phyloP scores from a whole-genome alignment of 2,888 invertebrate species.

The Camponotus fellah region DNA sequence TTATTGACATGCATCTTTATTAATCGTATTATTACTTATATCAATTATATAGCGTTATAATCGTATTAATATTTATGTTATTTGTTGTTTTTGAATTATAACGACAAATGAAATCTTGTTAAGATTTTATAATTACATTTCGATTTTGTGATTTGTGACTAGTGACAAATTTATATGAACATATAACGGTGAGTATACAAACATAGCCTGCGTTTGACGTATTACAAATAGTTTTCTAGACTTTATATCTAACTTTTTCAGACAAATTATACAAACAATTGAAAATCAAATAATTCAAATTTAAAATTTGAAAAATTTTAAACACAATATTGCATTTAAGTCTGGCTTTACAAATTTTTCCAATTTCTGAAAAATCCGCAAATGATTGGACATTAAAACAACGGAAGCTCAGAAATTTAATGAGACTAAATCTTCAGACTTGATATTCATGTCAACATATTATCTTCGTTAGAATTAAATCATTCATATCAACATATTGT shows the following conservation, averaged over 20 bases:
- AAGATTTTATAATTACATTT: background rate
- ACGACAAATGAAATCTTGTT: background rate
- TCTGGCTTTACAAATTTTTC: background rate
- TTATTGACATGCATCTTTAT: constrained; percentile 27
- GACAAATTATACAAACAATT: background rate
- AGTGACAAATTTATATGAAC: background rate
- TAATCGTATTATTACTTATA: background rate
- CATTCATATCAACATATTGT: too few species aligned
- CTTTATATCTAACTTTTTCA: background rate
- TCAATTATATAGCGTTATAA: background rate
- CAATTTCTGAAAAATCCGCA: background rate
- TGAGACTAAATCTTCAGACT: background rate
- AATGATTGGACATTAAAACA: background rate
- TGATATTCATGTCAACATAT: background rate
- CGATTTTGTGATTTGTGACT: background rate
- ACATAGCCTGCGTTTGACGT: background rate
- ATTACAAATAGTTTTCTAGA: background rate
- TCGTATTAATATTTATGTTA: background rate
- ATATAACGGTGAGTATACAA: background rate
- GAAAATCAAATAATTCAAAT: background rate
- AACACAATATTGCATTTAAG: background rate
- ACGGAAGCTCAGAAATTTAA: background rate
- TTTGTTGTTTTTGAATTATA: background rate
- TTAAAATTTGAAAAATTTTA: constrained; percentile 13
- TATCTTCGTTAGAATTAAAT: constrained; percentile 9